phyloP scores from a whole-genome alignment of 2,888 invertebrate genomes.

The Blomia tropicalis region DNA sequence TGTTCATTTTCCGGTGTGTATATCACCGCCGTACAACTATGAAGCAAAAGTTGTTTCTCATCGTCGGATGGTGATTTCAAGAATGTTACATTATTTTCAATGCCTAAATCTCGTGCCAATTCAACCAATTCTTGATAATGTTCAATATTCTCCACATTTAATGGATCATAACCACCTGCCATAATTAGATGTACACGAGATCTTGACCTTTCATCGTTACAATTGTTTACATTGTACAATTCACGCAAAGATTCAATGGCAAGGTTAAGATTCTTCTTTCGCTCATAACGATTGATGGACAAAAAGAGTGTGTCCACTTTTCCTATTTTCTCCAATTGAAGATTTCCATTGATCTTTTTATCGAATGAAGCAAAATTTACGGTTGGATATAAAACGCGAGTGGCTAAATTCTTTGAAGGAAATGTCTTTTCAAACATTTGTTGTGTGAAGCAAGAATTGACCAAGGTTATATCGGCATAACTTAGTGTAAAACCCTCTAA shows the following conservation, averaged over 20 bases:
- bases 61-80: constrained; percentile 70
- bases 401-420: constrained; percentile 48
- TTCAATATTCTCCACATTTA: constrained; percentile 68
- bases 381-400: constrained; percentile 83
- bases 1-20: constrained; percentile 96
- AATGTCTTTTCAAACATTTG: constrained; percentile 72
- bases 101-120: constrained; percentile 47
- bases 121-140: constrained; percentile 59
- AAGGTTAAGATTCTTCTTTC: constrained; percentile 80
- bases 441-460: constrained; percentile 93
- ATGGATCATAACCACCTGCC: constrained; percentile 88
- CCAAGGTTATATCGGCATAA: constrained; percentile 70
- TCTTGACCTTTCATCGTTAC: not conserved
- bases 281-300: constrained; percentile 90
- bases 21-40: constrained; percentile 56
- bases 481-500: constrained; percentile 72
- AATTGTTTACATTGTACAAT: constrained; percentile 15
- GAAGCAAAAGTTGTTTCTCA: constrained; percentile 64
- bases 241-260: constrained; percentile 56
- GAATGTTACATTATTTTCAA: constrained; percentile 59
- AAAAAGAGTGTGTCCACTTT: constrained; percentile 47
- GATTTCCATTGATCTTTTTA: constrained; percentile 37
- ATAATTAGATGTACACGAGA: constrained; percentile 57
- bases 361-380: constrained; percentile 59
- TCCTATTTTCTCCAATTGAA: constrained; percentile 35